Evolutionary conservation across 2,113 vertebrate genomes (phyloP).

Genomic region (Pyxicephalus adspersus): DNA sequence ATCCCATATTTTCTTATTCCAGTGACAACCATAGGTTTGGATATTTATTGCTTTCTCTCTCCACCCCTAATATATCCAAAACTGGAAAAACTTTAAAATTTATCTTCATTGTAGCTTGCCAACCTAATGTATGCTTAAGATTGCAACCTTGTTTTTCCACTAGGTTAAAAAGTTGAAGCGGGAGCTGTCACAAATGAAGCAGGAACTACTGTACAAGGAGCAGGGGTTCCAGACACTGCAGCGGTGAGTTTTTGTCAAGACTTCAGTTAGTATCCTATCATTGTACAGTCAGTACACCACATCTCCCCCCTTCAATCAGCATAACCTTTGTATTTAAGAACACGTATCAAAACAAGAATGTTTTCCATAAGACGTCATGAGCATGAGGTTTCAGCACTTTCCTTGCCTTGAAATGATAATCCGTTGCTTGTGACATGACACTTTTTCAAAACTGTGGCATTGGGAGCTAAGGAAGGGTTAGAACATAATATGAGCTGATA

Average conservation of each 20-base stretch:
- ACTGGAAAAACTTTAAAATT: too few species aligned
- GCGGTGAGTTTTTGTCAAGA: constrained; percentile 75
- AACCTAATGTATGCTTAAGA: not conserved
- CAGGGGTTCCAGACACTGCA: constrained; percentile 85
- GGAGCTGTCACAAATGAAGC: constrained; percentile 85
- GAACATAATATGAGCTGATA: not conserved
- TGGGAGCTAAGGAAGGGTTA: not conserved
- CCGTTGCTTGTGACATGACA: constrained; percentile 43
- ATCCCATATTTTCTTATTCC: too few species aligned
- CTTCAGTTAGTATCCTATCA: constrained; percentile 26
- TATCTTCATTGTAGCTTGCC: not conserved
- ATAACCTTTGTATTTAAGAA: constrained; percentile 51
- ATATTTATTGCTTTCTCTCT: too few species aligned
- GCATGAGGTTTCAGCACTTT: constrained; percentile 21
- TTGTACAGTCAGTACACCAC: not conserved
- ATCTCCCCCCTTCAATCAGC: not conserved
- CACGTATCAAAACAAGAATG: constrained; percentile 22
- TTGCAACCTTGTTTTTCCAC: constrained; percentile 62
- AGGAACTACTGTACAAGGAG: constrained; percentile 84
- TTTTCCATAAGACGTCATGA: constrained; percentile 41
- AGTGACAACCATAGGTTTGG: too few species aligned
- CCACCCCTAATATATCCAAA: too few species aligned
- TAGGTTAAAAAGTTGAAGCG: constrained; percentile 85
- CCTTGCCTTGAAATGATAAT: constrained; percentile 41
- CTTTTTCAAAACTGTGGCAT: constrained; percentile 33